Conservation (phyloP, 2,797 vertebrate species). For the Ctenochaetus hawaiiensis region DNA sequence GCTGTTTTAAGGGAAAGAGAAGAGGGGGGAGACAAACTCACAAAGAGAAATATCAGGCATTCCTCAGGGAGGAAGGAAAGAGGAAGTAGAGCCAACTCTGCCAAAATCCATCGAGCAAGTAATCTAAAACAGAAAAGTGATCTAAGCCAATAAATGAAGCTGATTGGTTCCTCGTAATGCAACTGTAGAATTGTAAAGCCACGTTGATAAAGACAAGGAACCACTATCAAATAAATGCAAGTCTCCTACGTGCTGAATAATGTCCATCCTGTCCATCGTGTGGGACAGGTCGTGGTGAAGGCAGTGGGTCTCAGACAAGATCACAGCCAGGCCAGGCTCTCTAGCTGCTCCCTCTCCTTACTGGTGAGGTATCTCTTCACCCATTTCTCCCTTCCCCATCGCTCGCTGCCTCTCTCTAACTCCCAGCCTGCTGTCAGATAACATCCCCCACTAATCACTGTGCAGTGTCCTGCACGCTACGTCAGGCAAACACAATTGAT, state of each 20-base stretch:
- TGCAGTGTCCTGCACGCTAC: constrained; percentile 46
- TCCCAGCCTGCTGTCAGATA: constrained; percentile 42
- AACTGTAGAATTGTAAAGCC: neutral
- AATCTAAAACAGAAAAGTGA: constrained; percentile 2
- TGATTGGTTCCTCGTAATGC: neutral
- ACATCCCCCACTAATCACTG: constrained; percentile 39
- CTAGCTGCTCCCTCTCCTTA: constrained; percentile 17
- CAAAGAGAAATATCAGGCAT: constrained; percentile 44
- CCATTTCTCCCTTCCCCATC: constrained; percentile 25
- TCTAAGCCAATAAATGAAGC: neutral
- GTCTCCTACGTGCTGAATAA: constrained; percentile 66
- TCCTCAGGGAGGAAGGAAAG: constrained; percentile 6
- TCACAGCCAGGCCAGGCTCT: neutral
- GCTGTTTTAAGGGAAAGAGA: constrained; percentile 15
- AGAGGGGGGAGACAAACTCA: neutral
- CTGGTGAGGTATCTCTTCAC: constrained; percentile 32
- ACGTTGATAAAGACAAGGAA: neutral
- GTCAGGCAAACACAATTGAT: constrained; percentile 69
- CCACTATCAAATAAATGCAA: neutral
- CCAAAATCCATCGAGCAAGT: neutral
- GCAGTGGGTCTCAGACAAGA: neutral
- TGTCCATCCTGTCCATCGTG: constrained; percentile 56
- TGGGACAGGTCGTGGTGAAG: constrained; percentile 14
- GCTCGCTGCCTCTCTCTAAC: neutral
- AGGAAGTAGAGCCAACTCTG: constrained; percentile 28